Percentiles rank a stretch among this genome's conserved stretches.
Conservation (phyloP, 2,797 vertebrate species). For the Perdix hodgsoniae region DNA sequence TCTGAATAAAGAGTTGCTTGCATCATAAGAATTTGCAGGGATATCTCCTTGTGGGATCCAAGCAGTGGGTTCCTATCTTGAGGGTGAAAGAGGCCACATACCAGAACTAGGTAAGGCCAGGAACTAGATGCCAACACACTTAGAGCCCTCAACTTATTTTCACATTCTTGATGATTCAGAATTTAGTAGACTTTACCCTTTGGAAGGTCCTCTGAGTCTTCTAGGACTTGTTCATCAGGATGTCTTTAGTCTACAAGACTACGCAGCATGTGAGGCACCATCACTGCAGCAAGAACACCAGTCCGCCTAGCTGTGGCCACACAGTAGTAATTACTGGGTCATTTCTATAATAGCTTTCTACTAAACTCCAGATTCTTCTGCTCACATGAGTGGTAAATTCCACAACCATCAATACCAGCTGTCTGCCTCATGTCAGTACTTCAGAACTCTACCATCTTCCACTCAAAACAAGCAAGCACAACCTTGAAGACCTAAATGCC, state of each 20-base stretch:
- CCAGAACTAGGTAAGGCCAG: neutral
- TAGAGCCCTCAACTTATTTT: neutral
- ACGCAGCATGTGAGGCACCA: neutral
- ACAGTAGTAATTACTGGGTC: accelerated
- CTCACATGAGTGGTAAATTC: neutral
- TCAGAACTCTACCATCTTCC: neutral
- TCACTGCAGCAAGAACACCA: neutral
- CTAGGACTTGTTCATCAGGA: neutral
- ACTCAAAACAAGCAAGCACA: neutral
- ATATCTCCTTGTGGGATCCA: neutral
- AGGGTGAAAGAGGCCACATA: neutral
- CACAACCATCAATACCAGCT: neutral
- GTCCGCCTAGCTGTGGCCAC: neutral
- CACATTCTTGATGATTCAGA: neutral
- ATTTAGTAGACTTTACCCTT: neutral
- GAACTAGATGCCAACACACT: neutral
- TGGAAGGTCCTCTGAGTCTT: neutral
- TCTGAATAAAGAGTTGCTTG: neutral
- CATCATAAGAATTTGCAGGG: neutral
- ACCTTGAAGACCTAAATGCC: neutral
- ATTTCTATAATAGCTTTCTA: neutral
- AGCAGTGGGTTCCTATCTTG: neutral
- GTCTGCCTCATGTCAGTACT: neutral
- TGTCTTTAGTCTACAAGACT: neutral
- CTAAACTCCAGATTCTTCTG: neutral